A percentile compares a stretch with the other conserved stretches of the same genome.
phyloP scores from a whole-genome alignment of 2,797 vertebrate species.

The Ctenosaura bakeri region DNA sequence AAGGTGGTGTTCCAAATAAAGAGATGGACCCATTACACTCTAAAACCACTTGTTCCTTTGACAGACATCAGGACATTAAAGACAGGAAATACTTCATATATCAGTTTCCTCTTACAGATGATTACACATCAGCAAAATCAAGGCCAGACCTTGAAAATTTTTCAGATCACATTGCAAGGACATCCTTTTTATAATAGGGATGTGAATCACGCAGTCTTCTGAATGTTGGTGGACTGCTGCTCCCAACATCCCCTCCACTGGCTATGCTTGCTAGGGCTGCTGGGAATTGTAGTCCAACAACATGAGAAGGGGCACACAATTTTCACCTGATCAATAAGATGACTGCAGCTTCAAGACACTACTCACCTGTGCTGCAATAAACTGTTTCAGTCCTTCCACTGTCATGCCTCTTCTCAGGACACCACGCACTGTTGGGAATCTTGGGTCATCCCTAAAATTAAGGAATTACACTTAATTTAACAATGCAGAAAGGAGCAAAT shows the following conservation, averaged over 20 bases:
- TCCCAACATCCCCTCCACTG: neutral
- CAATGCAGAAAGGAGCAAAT: neutral
- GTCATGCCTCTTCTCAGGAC: slow-evolving; percentile 98
- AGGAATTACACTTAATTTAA: slow-evolving; percentile 17
- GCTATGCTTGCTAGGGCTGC: neutral
- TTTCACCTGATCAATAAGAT: neutral
- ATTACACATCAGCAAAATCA: neutral
- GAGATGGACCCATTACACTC: neutral
- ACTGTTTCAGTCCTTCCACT: slow-evolving; percentile 97
- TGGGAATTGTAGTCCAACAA: neutral
- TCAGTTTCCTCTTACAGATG: neutral
- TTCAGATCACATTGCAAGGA: neutral
- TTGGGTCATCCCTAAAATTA: slow-evolving; percentile 92
- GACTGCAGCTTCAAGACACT: neutral
- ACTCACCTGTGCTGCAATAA: slow-evolving; percentile 95
- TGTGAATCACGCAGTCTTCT: too few relatives aligned
- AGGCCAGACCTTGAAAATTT: neutral
- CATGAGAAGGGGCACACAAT: too few relatives aligned
- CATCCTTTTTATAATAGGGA: neutral
- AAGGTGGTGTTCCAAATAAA: neutral
- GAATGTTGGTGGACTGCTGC: too few relatives aligned
- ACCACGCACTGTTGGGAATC: slow-evolving; percentile 98
- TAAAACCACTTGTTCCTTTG: neutral
- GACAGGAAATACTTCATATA: neutral
- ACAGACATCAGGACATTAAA: neutral